Evolutionary conservation across 2,797 vertebrate genomes (phyloP).

Genomic region (Melanitta fusca): DNA sequence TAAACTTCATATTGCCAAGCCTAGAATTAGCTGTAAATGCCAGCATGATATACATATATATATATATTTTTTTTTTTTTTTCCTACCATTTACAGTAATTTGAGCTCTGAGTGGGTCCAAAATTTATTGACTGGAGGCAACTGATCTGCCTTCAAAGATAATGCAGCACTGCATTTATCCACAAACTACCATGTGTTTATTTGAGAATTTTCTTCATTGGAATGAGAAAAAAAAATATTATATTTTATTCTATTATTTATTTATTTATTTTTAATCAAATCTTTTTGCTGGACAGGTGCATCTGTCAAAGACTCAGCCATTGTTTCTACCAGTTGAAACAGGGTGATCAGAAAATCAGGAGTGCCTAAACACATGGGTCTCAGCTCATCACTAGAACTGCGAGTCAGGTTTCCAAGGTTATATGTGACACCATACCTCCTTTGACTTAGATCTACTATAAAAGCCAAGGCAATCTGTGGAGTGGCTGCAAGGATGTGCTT

Average conservation of each 20-base stretch:
- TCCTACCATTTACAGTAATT: neutral
- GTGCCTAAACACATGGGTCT: neutral
- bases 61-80: neutral
- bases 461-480: neutral
- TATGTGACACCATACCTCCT: neutral
- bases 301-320: neutral
- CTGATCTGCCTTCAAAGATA: neutral
- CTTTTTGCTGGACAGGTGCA: neutral
- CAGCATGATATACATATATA: neutral
- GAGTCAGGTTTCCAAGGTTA: neutral
- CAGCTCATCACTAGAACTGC: accelerated
- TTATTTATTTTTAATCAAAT: neutral
- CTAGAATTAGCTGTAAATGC: constrained; percentile 1
- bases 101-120: neutral
- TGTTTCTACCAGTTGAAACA: neutral
- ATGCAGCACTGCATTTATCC: neutral
- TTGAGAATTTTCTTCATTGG: neutral
- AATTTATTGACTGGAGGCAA: neutral
- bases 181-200: neutral
- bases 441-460: neutral
- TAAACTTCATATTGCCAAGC: neutral
- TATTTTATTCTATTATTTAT: neutral
- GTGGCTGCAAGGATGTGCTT: neutral
- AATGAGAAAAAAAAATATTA: neutral
- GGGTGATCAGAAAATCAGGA: neutral